phyloP scores from a whole-genome alignment of 2,113 vertebrate genomes.

The Myrmecophaga tridactyla region DNA sequence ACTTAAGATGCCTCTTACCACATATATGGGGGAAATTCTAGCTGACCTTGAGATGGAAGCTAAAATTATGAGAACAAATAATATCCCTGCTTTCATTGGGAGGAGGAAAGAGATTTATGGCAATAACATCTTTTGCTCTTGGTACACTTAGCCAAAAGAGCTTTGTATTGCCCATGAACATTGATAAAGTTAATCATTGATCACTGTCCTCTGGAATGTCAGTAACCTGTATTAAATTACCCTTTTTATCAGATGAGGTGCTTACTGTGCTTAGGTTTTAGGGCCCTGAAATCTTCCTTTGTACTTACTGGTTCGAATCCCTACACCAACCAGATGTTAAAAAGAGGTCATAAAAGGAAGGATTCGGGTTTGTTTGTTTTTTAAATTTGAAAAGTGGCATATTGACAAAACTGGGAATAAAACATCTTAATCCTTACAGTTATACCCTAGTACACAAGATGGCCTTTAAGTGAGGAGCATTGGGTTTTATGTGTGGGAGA shows the following conservation, averaged over 20 bases:
- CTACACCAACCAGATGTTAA: background rate
- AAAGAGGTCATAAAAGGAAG: background rate
- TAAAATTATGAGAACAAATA: background rate
- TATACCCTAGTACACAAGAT: background rate
- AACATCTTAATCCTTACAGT: background rate
- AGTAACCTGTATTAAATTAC: background rate
- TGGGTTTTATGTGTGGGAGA: background rate
- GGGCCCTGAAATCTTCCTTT: background rate
- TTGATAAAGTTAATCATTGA: background rate
- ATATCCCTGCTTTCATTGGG: background rate
- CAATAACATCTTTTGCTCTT: background rate
- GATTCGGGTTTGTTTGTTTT: background rate
- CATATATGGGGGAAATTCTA: background rate
- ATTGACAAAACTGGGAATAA: background rate
- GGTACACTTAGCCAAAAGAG: background rate
- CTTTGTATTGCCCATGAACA: background rate
- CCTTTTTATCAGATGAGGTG: background rate
- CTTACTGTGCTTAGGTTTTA: background rate
- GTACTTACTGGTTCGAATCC: background rate
- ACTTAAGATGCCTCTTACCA: background rate
- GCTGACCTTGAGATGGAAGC: background rate
- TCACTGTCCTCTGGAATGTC: background rate
- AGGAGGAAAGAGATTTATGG: conserved; percentile 21
- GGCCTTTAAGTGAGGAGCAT: background rate
- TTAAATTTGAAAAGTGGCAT: background rate